Evolutionary conservation across 2,797 vertebrate genomes (phyloP).

Genomic region (Mustela erminea): DNA sequence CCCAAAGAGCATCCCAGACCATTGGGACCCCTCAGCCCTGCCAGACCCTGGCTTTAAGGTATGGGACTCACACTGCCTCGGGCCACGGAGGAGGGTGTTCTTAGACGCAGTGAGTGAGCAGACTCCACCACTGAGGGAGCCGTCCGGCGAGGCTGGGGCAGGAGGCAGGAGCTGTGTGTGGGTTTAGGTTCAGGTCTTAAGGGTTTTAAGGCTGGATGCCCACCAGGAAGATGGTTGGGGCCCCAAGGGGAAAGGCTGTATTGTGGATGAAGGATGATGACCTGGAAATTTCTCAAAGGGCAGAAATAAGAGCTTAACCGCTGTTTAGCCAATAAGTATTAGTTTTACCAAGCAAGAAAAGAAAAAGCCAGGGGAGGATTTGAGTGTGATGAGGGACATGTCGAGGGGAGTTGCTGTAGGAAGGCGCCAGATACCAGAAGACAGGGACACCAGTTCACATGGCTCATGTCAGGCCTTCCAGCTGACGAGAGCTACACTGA

Average conservation of each 20-base stretch:
- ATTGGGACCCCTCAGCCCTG: constrained; percentile 93
- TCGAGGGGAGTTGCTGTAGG: background rate
- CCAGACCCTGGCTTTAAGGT: constrained; percentile 93
- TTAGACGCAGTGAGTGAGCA: background rate
- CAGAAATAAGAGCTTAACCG: background rate
- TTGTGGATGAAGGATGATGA: background rate
- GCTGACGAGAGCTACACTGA: background rate
- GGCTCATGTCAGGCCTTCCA: background rate
- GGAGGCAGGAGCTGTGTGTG: background rate
- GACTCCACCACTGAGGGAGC: background rate
- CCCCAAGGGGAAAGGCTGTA: background rate
- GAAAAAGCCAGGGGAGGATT: background rate
- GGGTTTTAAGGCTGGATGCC: background rate
- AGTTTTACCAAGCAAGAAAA: constrained; percentile 12
- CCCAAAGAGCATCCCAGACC: constrained; percentile 87
- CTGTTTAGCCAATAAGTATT: background rate
- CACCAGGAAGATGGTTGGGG: background rate
- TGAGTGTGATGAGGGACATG: background rate
- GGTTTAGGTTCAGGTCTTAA: background rate
- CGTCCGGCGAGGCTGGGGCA: background rate
- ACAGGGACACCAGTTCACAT: background rate
- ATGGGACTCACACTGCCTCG: constrained; percentile 34
- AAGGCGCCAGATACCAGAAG: background rate
- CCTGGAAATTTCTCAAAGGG: background rate
- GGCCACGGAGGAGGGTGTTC: background rate